Conservation (phyloP, 2,113 vertebrate species). For the Onychostoma macrolepis region DNA sequence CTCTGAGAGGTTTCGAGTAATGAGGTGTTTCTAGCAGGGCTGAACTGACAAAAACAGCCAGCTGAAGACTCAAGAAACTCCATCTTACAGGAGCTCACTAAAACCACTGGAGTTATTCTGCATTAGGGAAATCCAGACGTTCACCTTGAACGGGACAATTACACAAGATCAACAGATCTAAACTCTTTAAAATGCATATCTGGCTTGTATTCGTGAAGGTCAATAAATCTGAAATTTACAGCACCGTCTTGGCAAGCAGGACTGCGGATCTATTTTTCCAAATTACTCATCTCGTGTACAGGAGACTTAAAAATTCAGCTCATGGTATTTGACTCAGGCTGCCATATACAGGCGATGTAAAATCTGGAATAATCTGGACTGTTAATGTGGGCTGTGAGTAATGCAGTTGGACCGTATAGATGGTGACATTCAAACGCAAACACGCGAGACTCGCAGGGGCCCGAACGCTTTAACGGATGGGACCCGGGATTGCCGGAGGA, state of each 20-base stretch:
- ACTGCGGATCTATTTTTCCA: slow-evolving; percentile 14
- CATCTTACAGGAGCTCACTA: neutral
- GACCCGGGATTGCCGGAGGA: neutral
- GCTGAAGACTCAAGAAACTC: slow-evolving; percentile 3
- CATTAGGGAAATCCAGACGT: neutral
- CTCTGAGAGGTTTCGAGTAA: neutral
- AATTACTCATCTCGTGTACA: slow-evolving; percentile 13
- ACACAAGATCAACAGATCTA: neutral
- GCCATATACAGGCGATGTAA: slow-evolving; percentile 2
- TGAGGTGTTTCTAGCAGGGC: neutral
- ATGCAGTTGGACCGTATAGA: neutral
- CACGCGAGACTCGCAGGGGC: neutral
- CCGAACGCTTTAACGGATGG: neutral
- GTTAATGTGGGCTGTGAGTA: slow-evolving; percentile 29
- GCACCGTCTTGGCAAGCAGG: neutral
- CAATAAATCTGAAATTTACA: slow-evolving; percentile 11
- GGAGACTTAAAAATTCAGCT: slow-evolving; percentile 22
- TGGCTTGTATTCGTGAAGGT: neutral
- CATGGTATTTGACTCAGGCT: slow-evolving; percentile 42
- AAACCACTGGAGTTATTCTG: neutral
- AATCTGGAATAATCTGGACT: slow-evolving; percentile 14
- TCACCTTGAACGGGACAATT: neutral
- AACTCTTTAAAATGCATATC: neutral
- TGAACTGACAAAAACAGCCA: slow-evolving; percentile 2
- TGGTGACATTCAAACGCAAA: slow-evolving; percentile 41